phyloP scores from a whole-genome alignment of 1,140 invertebrate genomes.

The Heliconius eleuchia region DNA sequence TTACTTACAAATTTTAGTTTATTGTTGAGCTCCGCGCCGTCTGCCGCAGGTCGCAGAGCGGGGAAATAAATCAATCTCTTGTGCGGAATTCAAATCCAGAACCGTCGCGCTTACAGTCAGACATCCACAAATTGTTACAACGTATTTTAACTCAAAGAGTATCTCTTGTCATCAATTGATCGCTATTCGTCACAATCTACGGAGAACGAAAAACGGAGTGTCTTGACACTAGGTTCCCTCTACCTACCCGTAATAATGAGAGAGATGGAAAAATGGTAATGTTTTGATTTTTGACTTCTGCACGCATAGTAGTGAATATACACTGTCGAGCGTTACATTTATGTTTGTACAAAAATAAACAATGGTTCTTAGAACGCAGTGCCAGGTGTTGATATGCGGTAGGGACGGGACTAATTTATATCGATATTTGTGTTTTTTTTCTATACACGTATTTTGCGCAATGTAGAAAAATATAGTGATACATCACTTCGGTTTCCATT shows the following conservation, averaged over 20 bases:
- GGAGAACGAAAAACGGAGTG: not conserved
- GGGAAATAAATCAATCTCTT: too few relatives aligned
- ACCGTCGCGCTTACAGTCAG: too few relatives aligned
- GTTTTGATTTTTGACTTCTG: not conserved
- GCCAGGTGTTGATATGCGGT: conserved; percentile 45
- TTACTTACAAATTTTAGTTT: too few relatives aligned
- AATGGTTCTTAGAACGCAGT: conserved; percentile 42
- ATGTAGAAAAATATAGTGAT: too few relatives aligned
- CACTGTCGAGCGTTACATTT: not conserved
- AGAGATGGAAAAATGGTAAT: not conserved
- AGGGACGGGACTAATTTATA: conserved; percentile 16
- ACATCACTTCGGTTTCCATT: too few relatives aligned
- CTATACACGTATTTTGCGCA: not conserved
- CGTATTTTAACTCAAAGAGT: too few relatives aligned
- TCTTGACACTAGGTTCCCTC: not conserved
- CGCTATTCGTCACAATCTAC: not conserved
- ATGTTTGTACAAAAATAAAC: conserved; percentile 42
- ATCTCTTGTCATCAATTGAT: too few relatives aligned
- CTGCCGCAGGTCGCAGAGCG: too few relatives aligned
- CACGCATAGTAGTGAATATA: not conserved
- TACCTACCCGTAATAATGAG: not conserved
- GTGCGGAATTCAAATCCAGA: too few relatives aligned
- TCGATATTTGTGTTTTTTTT: not conserved
- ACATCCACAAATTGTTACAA: too few relatives aligned
- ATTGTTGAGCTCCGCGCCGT: too few relatives aligned